These are phyloP conservation scores for Chymomyza amoena DNA, from an alignment of 2,888 invertebrate species.

Conservation along the genomic window DNA sequence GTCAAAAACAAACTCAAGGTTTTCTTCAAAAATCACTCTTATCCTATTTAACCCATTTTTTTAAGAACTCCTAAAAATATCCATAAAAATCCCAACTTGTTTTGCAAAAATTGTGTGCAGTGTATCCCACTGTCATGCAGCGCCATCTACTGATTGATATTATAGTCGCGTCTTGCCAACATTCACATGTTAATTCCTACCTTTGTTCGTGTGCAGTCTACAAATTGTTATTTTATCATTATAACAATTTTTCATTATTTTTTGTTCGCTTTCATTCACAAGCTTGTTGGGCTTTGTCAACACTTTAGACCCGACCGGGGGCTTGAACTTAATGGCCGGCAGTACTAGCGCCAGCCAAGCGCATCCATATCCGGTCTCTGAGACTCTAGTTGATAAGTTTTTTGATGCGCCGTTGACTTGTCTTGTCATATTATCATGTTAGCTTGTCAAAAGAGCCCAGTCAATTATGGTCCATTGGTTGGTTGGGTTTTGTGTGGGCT, in stretches of 20 bases:
- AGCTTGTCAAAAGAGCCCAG: constrained; percentile 60
- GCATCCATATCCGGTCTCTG: constrained; percentile 49
- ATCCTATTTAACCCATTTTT: too few relatives aligned
- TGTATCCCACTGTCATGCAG: not conserved
- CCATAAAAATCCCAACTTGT: too few relatives aligned
- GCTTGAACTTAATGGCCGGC: constrained; percentile 20
- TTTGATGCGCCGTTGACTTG: constrained; percentile 60
- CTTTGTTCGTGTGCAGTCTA: constrained; percentile 21
- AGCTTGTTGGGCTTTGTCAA: constrained; percentile 45
- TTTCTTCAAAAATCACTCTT: too few relatives aligned
- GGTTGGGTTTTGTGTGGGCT: constrained; percentile 48
- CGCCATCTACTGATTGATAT: not conserved
- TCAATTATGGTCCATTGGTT: constrained; percentile 30
- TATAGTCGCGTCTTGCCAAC: not conserved
- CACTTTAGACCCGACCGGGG: constrained; percentile 24
- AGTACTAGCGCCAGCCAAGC: constrained; percentile 31
- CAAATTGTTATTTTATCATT: constrained; percentile 52
- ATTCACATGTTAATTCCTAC: not conserved
- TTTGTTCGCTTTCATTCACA: constrained; percentile 22
- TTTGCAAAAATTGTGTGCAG: too few relatives aligned
- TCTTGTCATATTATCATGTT: constrained; percentile 72
- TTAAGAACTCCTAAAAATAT: too few relatives aligned
- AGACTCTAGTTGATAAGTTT: constrained; percentile 45
- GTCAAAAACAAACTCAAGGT: too few relatives aligned
- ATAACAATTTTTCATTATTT: constrained; percentile 48